Conservation (phyloP, 2,888 invertebrate genomes). For the Stegophylla sp. region DNA sequence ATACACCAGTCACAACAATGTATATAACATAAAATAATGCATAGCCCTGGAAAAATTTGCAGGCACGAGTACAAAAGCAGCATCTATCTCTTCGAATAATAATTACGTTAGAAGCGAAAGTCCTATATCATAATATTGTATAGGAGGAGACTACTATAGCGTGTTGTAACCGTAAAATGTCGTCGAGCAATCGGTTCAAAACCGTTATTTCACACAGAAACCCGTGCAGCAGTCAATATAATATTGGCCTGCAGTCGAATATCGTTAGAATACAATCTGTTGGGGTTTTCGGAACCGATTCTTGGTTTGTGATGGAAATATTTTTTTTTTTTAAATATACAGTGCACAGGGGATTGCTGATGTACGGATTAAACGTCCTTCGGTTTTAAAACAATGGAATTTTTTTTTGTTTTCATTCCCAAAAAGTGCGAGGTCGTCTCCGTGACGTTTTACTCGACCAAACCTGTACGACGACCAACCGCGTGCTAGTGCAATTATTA, state of each 20-base stretch:
- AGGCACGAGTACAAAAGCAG: not conserved
- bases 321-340: not conserved
- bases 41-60: conserved; percentile 9
- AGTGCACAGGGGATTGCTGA: not conserved
- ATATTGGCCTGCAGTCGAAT: too few species aligned
- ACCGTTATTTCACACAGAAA: conserved; percentile 38
- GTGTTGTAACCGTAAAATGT: conserved; percentile 43
- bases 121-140: not conserved
- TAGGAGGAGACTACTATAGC: not conserved
- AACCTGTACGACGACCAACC: conserved; percentile 17
- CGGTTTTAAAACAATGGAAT: conserved; percentile 37
- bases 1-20: not conserved
- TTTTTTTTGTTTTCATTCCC: conserved; percentile 18
- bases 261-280: not conserved
- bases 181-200: conserved; percentile 25
- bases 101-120: conserved; percentile 36
- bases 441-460: conserved; percentile 39
- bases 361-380: conserved; percentile 33
- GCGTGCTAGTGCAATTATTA: not conserved
- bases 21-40: not conserved
- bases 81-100: conserved; percentile 33
- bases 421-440: conserved; percentile 28
- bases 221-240: not conserved
- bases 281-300: too few species aligned
- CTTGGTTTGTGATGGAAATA: not conserved